Conservation (phyloP, 2,888 invertebrate genomes). For the Helleia helle region DNA sequence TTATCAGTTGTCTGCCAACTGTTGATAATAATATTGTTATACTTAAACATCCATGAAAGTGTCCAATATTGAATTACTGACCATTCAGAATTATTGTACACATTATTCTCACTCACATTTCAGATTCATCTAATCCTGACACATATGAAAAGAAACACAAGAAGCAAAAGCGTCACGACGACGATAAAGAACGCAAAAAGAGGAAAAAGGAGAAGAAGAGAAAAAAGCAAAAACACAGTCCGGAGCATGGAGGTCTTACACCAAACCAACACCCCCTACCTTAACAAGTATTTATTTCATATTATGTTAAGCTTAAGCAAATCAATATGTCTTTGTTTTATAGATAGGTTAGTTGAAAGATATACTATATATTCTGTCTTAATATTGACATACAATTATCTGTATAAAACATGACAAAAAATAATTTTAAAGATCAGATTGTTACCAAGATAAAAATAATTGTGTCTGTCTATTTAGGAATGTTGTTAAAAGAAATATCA, state of each 20-base stretch:
- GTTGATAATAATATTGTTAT: no score
- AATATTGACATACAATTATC: no score
- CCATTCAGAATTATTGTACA: not conserved
- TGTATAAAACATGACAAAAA: no score
- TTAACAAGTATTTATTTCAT: constrained; percentile 26
- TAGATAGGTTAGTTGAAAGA: not conserved
- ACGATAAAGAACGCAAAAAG: constrained; percentile 94
- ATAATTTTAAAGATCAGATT: no score
- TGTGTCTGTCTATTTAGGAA: no score
- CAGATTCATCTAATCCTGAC: constrained; percentile 80
- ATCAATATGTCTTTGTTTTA: not conserved
- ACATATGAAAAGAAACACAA: constrained; percentile 96
- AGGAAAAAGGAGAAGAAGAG: constrained; percentile 96
- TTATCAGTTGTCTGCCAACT: no score
- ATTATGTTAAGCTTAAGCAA: constrained; percentile 6
- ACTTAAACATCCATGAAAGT: no score
- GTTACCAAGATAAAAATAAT: no score
- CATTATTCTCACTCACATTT: constrained; percentile 15
- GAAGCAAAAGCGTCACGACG: constrained; percentile 94
- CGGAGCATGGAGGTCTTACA: constrained; percentile 83
- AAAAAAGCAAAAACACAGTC: constrained; percentile 95
- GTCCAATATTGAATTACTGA: no score
- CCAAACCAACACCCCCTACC: constrained; percentile 61
- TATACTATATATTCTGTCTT: no score
- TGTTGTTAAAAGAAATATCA: no score